Percentiles rank a stretch among this genome's conserved stretches.
phyloP scores from a whole-genome alignment of 2,888 invertebrate species.

The Mimumesa dahlbomi region DNA sequence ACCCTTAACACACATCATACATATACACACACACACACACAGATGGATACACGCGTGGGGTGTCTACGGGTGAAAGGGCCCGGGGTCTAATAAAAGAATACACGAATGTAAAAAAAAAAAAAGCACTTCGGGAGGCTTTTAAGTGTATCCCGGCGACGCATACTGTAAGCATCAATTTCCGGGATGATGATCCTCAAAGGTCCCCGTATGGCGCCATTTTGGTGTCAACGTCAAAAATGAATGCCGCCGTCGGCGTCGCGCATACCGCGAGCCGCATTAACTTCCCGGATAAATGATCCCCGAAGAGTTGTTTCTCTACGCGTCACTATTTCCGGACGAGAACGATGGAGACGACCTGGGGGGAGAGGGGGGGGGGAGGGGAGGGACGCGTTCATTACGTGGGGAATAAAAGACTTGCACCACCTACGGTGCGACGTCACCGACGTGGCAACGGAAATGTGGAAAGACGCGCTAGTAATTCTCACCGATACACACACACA shows the following conservation, averaged over 20 bases:
- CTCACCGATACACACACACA: conserved; percentile 10
- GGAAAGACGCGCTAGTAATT: conserved; percentile 29
- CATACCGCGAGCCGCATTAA: conserved; percentile 64
- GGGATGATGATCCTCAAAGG: conserved; percentile 55
- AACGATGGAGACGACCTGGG: conserved; percentile 12
- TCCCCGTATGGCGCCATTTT: conserved; percentile 54
- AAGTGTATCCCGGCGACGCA: conserved; percentile 35
- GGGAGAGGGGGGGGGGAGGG: no score
- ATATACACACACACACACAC: no score
- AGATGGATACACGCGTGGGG: no score
- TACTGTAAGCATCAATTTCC: conserved; percentile 62
- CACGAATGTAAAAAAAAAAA: conserved; percentile 14
- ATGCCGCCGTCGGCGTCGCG: conserved; percentile 45
- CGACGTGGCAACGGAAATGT: conserved; percentile 54
- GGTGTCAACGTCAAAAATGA: conserved; percentile 61
- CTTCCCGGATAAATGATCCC: conserved; percentile 67
- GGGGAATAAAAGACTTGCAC: conserved; percentile 53
- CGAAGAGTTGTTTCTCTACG: conserved; percentile 51
- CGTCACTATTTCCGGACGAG: conserved; percentile 61
- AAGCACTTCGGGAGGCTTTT: conserved; percentile 37
- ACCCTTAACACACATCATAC: no score
- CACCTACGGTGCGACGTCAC: conserved; percentile 50
- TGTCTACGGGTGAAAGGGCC: no score
- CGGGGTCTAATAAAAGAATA: conserved; percentile 48
- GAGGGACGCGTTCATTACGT: conserved; percentile 46